Evolutionary conservation across 2,797 vertebrate species (phyloP).

Genomic region (Discoglossus pictus): DNA sequence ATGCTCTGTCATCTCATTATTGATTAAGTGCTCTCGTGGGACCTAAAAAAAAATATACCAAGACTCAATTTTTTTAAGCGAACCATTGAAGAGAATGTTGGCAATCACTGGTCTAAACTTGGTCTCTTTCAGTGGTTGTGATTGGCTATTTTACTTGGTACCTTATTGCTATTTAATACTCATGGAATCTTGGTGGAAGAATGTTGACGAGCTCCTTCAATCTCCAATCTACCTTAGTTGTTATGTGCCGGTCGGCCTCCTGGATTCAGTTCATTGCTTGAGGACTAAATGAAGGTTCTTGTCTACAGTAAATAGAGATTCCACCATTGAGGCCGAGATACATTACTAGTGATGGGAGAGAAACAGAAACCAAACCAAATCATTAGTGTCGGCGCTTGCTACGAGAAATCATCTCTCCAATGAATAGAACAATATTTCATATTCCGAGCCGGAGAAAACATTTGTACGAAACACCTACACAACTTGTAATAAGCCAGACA

Average conservation of each 20-base stretch:
- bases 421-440: conserved; percentile 13
- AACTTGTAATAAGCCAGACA: too few species aligned
- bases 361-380: conserved; percentile 26
- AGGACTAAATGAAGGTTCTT: conserved; percentile 36
- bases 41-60: too few species aligned
- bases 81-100: too few species aligned
- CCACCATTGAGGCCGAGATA: conserved; percentile 24
- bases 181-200: conserved; percentile 16
- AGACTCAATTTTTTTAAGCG: too few species aligned
- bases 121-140: too few species aligned
- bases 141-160: too few species aligned
- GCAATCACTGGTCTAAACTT: too few species aligned
- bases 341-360: conserved; percentile 24
- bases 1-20: too few species aligned
- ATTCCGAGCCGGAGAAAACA: neutral
- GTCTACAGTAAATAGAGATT: conserved; percentile 23
- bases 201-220: conserved; percentile 22
- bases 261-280: conserved; percentile 14
- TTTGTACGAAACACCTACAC: conserved; percentile 6
- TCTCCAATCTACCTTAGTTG: conserved; percentile 21
- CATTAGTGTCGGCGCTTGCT: conserved; percentile 23
- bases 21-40: too few species aligned
- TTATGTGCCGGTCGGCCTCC: conserved; percentile 10
- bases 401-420: neutral
- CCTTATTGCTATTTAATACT: too few species aligned